Percentiles rank a stretch among this genome's conserved stretches.
These are phyloP conservation scores for Apamea anceps DNA, from an alignment of 2,888 invertebrate genomes.

Conservation along the genomic window DNA sequence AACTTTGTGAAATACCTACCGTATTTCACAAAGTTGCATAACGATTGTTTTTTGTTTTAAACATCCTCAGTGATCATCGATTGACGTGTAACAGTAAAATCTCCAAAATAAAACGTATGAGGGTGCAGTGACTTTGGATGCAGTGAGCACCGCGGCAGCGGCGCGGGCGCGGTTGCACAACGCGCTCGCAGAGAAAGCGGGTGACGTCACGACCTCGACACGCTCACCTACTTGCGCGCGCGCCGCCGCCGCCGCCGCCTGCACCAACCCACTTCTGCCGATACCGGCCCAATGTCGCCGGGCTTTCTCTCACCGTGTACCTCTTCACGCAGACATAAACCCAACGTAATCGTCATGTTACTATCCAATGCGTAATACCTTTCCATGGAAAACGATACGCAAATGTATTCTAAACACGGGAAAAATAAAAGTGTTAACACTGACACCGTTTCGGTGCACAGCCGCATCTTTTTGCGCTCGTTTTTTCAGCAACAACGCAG, in stretches of 20 bases:
- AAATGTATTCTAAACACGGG: conserved; percentile 55
- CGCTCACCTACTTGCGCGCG: conserved; percentile 88
- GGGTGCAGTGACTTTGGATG: conserved; percentile 54
- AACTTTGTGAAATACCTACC: no score
- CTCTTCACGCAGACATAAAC: conserved; percentile 65
- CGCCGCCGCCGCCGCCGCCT: conserved; percentile 73
- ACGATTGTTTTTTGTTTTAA: not conserved
- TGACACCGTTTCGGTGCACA: conserved; percentile 49
- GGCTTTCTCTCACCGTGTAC: conserved; percentile 79
- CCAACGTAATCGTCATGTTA: conserved; percentile 61
- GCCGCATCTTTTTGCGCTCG: conserved; percentile 33
- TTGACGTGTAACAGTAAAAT: conserved; percentile 2
- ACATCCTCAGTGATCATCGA: not conserved
- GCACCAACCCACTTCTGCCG: conserved; percentile 85
- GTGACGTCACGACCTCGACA: conserved; percentile 90
- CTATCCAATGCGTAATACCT: conserved; percentile 63
- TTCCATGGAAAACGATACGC: conserved; percentile 46
- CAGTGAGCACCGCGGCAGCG: conserved; percentile 63
- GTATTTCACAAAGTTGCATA: no score
- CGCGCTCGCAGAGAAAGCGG: conserved; percentile 88
- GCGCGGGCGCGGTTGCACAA: conserved; percentile 81
- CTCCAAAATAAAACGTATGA: conserved; percentile 47
- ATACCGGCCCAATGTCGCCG: conserved; percentile 83
- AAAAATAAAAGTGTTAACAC: conserved; percentile 55
- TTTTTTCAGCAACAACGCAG: conserved; percentile 39